Percentiles rank a stretch among this genome's conserved stretches.
These are phyloP conservation scores for Lithophane ornitopus DNA, from an alignment of 2,888 invertebrate species.

Conservation along the genomic window DNA sequence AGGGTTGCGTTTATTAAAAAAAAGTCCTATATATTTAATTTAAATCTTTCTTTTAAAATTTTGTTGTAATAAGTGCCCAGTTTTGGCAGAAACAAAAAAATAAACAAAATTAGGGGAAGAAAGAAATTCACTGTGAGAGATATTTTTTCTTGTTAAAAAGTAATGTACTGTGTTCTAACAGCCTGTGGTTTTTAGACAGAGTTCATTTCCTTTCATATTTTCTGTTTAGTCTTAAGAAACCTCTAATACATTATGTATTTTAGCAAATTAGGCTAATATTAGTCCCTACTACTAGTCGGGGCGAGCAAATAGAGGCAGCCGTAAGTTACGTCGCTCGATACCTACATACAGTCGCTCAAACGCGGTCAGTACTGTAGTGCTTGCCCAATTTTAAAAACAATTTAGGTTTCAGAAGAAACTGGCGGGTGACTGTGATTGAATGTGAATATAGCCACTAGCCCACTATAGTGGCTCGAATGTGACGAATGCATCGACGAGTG, in stretches of 20 bases:
- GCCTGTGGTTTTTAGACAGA: not conserved
- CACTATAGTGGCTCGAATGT: no score
- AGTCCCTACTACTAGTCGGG: no score
- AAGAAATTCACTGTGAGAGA: constrained; percentile 22
- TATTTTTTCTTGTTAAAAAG: constrained; percentile 23
- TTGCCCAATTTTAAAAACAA: constrained; percentile 1
- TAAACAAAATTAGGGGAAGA: constrained; percentile 32
- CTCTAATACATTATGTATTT: not conserved
- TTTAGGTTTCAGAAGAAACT: not conserved
- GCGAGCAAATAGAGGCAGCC: not conserved
- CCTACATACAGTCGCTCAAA: not conserved
- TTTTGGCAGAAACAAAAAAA: constrained; percentile 18
- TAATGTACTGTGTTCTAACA: constrained; percentile 11
- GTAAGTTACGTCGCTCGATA: not conserved
- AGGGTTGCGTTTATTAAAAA: constrained; percentile 54
- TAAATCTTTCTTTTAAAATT: constrained; percentile 44
- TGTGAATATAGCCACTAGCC: not conserved
- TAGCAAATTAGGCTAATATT: not conserved
- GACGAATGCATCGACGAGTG: not conserved
- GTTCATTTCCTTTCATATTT: not conserved
- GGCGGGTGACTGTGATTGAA: not conserved
- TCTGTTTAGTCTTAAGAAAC: not conserved
- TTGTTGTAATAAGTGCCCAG: not conserved
- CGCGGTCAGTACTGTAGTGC: not conserved
- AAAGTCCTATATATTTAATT: constrained; percentile 42